Evolutionary conservation across 2,888 invertebrate genomes (phyloP), one percentile per base, ranked within the genome.

Genomic region (Serrognathus titanus): DNA sequence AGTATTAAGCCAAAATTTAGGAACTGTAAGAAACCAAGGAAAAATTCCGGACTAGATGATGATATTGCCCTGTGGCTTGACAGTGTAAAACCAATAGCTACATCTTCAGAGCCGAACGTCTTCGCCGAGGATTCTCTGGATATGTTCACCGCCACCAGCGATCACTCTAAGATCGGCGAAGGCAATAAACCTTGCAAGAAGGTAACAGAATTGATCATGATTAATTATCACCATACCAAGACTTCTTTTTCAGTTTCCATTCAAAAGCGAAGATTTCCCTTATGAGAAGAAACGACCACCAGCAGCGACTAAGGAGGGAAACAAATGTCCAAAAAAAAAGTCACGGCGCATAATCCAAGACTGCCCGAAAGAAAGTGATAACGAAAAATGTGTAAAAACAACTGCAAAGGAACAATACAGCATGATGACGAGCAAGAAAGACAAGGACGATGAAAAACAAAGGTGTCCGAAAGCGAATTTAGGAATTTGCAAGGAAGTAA

Each of bases 391-490:
- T 40, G 12, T 11, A 5, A 40, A 5, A 13, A 40, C 11, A 3
- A 5, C 40, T 11, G 11, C 40, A 12, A 5, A 9, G 4, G 13
- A 6, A 13, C 11, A 40, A 13, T 40, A 12, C 13, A 13, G 13
- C 6, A 11, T 40, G 11, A 7, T 13, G 13, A 7, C 11, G 12
- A 48, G 35, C 6, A 31, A 24, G 11, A 48, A 24, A 12, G 12
- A 48, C 10, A 12, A 48, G 3, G n/a, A 31, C 24, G 20, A 48
- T 40, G 16, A 16, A 13, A 40, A 13, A 5, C 40, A 48, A 64
- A 63, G 38, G 16, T 60, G 60, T 37, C 62, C 63, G 9, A 54
- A 54, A 37, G 35, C 62, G 3, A 58, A 61, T 38, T 12, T 60
- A 43, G 61, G 56, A 10, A 41, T 48, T 11, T 55, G 58, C 35